A percentile compares a stretch with the other conserved stretches of the same genome.
Evolutionary conservation across 2,797 vertebrate genomes (phyloP).

Genomic region (Hipposideros larvatus): DNA sequence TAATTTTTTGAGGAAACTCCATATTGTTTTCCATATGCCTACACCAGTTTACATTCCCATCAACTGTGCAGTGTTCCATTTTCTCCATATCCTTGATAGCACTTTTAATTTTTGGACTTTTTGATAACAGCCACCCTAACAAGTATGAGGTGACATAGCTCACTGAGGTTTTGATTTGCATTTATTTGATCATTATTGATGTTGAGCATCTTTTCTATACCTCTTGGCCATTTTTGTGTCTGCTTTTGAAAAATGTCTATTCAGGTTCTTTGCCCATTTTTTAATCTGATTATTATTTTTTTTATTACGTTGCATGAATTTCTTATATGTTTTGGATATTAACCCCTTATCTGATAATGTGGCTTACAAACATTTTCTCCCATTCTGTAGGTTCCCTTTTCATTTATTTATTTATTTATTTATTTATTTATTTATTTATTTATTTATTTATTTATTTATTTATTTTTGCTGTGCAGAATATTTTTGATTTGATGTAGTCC

Average conservation of each 20-base stretch:
- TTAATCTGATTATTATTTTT: neutral
- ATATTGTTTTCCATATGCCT: constrained; percentile 21
- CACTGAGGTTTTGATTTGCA: neutral
- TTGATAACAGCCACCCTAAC: neutral
- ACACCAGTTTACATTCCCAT: neutral
- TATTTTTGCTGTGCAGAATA: too few species aligned
- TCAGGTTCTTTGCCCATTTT: neutral
- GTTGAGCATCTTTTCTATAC: neutral
- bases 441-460: too few species aligned
- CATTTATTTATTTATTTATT: neutral
- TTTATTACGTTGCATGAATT: neutral
- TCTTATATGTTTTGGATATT: neutral
- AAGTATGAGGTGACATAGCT: neutral
- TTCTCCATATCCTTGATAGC: neutral
- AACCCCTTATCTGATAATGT: neutral
- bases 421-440: neutral
- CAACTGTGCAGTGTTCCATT: neutral
- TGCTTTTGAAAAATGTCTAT: neutral
- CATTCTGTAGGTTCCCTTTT: neutral
- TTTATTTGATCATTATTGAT: neutral
- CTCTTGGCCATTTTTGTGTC: neutral
- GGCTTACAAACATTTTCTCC: neutral
- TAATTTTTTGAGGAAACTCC: neutral
- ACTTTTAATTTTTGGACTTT: neutral
- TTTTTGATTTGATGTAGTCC: too few species aligned